These are phyloP conservation scores for Mormyrus proboscirostris DNA, from an alignment of 2,797 vertebrate genomes.

Conservation along the genomic window DNA sequence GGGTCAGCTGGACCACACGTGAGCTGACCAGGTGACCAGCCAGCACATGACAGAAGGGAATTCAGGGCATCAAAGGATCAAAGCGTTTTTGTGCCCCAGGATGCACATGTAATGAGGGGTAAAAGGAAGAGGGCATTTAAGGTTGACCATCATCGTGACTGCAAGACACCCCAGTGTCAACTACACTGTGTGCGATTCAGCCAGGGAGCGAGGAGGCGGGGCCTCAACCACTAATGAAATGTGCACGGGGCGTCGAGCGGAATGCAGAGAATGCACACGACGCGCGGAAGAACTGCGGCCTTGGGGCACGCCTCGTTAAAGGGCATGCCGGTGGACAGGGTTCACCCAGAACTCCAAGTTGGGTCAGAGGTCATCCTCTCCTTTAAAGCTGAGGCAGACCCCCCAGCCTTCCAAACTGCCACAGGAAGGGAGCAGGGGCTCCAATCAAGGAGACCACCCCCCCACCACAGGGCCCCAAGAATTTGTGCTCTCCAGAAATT, in stretches of 20 bases:
- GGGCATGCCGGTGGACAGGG: slow-evolving; percentile 56
- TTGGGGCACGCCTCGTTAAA: slow-evolving; percentile 1
- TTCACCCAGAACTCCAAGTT: slow-evolving; percentile 56
- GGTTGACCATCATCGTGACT: background rate
- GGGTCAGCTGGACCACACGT: background rate
- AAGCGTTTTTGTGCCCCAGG: background rate
- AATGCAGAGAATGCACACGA: slow-evolving; percentile 13
- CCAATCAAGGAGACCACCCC: background rate
- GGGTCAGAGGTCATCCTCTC: slow-evolving; percentile 57
- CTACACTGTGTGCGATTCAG: background rate
- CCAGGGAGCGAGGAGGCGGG: background rate
- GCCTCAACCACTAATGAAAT: background rate
- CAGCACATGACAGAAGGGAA: background rate
- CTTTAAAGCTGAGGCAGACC: slow-evolving; percentile 54
- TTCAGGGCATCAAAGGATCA: background rate
- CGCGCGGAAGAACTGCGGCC: background rate
- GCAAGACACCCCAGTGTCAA: background rate
- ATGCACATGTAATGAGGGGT: background rate
- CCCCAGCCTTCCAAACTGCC: slow-evolving; percentile 29
- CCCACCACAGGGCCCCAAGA: background rate
- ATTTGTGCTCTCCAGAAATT: background rate
- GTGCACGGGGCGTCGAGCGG: background rate
- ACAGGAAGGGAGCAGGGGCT: background rate
- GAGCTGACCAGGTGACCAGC: background rate
- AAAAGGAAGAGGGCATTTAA: background rate